Evolutionary conservation across 2,888 invertebrate genomes (phyloP), one percentile per base, ranked within the genome.

Genomic region (Agonopterix subpropinquella): DNA sequence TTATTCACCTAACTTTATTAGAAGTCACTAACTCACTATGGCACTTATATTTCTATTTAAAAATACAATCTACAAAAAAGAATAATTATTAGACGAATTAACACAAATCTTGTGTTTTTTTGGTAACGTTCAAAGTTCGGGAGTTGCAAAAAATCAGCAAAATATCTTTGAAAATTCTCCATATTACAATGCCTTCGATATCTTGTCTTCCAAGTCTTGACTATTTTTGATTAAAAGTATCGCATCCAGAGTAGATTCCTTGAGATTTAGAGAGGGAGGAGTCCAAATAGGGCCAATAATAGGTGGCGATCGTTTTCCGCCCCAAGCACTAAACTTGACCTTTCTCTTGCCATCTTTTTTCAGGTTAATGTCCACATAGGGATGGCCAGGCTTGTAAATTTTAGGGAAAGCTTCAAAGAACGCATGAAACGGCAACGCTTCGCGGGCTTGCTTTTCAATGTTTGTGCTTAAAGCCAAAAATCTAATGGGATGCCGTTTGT

Each of bases 211-310:
- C 18, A 15, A n/a, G 36, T 61, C 65, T 43, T 58, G 55, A 52
- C 58, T 67, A 51, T 79, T 80, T 59, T 79, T 70, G 51, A 83
- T 70, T 39, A 84, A 56, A 1, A 84, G 62, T 52, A 86, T 76
- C 3, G 79, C 76, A 55, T 83, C 62, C 46, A 86, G 57, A 1
- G 78, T 73, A 0, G 74, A 62, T 15, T 83, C 84, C 51, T 80
- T 80, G 1, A 73, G 13, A 43, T 74, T 64, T 45, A 73, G 67
- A 0, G 75, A 54, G 0, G 78, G 67, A 0, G 85, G 86, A 0
- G 80, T 82, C 87, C 87, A 87, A 37, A 88, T 84, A 0, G 87
- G 87, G 0, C 87, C 87, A n/a, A 88, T 87, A 37, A 88, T 82
- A 0, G 87, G 87, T 0, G 84, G 83, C 0, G 86, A 79, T 41